Base-by-base conservation (phyloP, 1,140 invertebrate genomes). In the Diprion similis region DNA sequence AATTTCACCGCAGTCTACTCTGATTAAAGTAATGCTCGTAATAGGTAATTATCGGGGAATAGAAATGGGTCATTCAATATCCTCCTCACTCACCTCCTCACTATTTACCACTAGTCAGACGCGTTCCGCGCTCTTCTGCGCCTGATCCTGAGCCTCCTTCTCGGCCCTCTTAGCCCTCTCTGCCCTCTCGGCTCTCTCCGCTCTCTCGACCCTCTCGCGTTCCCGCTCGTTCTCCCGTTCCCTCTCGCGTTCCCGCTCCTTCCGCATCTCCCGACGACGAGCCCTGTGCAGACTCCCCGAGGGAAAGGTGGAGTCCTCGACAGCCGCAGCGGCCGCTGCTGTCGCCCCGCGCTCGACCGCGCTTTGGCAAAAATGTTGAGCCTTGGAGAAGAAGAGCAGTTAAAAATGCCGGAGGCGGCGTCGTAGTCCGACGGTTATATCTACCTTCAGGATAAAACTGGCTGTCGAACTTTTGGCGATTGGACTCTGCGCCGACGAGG, bases 81-180 rank as follows among this genome's bases (percentile, higher is more conserved):
- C 24, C 24, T 1, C 2, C 2, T 0, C 13, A 10, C 46, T 77
- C 46, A 86, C 84, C 81, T 86, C 84, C 18, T 84, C 79, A 72
- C 84, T 86, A 79, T 83, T 84, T 76, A 85, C 74, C 17, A 86
- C 81, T 86, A 87, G 84, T 88, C 85, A 89, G 70, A 89, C 89
- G 17, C 84, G 79, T 76, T 90, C 86, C 19, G 77, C 82, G 67
- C 78, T 78, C 4, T 80, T 81, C 80, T 64, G 79, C 80, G 10
- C 74, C 37, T 66, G 66, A 18, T 66, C 68, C 46, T 68, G 72
- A n/a, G 18, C 51, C 24, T 68, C 11, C 10, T 68, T 45, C 46
- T 51, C 46, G 24, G 24, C 24, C 24, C 24, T 37, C 24, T 37
- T 37, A 37, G 24, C 24, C 24, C 24, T 37, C 37, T 46, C 37